These are phyloP conservation scores for Poeciliopsis retropinna DNA, from an alignment of 2,113 vertebrate species.

Conservation along the genomic window DNA sequence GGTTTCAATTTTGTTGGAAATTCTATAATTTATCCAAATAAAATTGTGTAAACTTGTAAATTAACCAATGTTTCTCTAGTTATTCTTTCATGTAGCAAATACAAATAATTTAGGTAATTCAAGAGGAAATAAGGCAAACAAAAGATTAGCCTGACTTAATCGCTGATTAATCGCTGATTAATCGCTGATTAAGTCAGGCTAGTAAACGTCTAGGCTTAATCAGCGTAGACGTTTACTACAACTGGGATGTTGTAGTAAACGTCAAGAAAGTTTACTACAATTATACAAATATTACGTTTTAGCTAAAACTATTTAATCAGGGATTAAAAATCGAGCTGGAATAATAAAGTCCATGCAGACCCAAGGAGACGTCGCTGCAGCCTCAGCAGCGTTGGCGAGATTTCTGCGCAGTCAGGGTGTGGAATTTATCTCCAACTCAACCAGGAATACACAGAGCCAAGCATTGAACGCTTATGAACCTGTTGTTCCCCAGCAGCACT, in stretches of 20 bases:
- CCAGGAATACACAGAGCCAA: constrained; percentile 12
- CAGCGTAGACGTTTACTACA: no score
- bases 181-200: no score
- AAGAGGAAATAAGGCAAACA: neutral
- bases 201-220: no score
- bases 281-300: neutral
- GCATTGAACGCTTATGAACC: constrained; percentile 8
- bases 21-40: no score
- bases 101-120: no score
- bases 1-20: neutral
- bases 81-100: no score
- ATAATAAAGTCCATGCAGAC: neutral
- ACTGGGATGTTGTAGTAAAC: no score
- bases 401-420: constrained; percentile 15
- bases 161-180: no score
- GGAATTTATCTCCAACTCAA: constrained; percentile 27
- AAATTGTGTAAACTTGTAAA: no score
- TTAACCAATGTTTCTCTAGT: no score
- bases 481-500: neutral
- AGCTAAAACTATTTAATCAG: neutral
- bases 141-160: neutral
- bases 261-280: no score
- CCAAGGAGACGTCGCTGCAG: no score
- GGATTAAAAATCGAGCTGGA: neutral
- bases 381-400: neutral